These are phyloP conservation scores for Erithacus rubecula DNA, from an alignment of 2,797 vertebrate genomes.

Conservation along the genomic window DNA sequence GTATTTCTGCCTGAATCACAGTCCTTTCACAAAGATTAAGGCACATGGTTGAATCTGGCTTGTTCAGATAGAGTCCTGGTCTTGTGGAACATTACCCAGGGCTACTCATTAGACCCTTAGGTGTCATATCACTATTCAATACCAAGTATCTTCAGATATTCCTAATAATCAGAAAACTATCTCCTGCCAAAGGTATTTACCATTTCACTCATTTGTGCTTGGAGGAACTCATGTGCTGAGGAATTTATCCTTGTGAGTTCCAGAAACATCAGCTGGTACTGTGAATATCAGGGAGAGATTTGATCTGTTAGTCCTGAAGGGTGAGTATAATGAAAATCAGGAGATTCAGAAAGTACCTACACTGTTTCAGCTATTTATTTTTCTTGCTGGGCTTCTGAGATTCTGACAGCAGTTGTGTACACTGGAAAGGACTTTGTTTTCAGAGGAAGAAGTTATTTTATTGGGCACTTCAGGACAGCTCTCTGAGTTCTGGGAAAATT, in stretches of 20 bases:
- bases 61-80: neutral
- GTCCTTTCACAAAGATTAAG: neutral
- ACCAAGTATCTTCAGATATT: neutral
- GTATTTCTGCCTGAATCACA: neutral
- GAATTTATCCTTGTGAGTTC: neutral
- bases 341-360: neutral
- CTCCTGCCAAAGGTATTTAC: neutral
- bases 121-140: rapidly evolving
- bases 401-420: constrained; percentile 15
- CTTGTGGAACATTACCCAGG: neutral
- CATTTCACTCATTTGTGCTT: neutral
- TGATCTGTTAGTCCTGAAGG: neutral
- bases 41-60: neutral
- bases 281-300: neutral
- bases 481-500: neutral
- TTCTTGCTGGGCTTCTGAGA: neutral
- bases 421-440: constrained; percentile 28
- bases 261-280: constrained; percentile 29
- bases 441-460: neutral
- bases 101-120: neutral
- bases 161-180: neutral
- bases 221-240: neutral
- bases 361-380: constrained; percentile 8
- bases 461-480: neutral
- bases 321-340: neutral